These are phyloP conservation scores for Bombus superbus DNA, from an alignment of 1,140 invertebrate genomes.

Conservation along the genomic window DNA sequence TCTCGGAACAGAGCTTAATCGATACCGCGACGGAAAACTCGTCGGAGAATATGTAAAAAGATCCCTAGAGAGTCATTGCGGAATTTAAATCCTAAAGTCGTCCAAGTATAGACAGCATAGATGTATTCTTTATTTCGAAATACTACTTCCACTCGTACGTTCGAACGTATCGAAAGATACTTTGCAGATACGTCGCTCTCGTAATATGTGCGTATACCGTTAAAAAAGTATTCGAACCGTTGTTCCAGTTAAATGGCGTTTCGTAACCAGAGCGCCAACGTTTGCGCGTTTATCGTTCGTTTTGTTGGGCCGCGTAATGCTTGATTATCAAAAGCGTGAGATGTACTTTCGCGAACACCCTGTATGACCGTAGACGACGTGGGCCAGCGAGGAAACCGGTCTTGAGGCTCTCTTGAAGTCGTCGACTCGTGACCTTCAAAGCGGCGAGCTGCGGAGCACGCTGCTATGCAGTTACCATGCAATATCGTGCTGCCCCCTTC, in stretches of 20 bases:
- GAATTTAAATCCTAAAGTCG: too few relatives aligned
- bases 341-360: slow-evolving; percentile 62
- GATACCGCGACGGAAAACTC: slow-evolving; percentile 31
- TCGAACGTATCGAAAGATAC: background rate
- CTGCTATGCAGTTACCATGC: slow-evolving; percentile 73
- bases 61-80: background rate
- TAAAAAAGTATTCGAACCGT: background rate
- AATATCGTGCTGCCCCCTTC: slow-evolving; percentile 67
- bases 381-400: slow-evolving; percentile 78
- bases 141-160: too few relatives aligned
- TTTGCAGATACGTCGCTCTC: background rate
- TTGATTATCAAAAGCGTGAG: slow-evolving; percentile 42
- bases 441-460: slow-evolving; percentile 70
- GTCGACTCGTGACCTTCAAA: slow-evolving; percentile 82
- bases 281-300: background rate
- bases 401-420: slow-evolving; percentile 72
- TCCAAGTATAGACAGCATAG: too few relatives aligned
- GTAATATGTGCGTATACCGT: background rate
- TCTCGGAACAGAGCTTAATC: slow-evolving; percentile 51
- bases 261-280: background rate
- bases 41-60: slow-evolving; percentile 28
- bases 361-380: slow-evolving; percentile 68
- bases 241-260: background rate
- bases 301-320: background rate
- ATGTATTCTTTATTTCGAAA: too few relatives aligned